A percentile compares a stretch with the other conserved stretches of the same genome.
phyloP scores from a whole-genome alignment of 2,797 vertebrate genomes.

The Odontamblyopus rebecca region DNA sequence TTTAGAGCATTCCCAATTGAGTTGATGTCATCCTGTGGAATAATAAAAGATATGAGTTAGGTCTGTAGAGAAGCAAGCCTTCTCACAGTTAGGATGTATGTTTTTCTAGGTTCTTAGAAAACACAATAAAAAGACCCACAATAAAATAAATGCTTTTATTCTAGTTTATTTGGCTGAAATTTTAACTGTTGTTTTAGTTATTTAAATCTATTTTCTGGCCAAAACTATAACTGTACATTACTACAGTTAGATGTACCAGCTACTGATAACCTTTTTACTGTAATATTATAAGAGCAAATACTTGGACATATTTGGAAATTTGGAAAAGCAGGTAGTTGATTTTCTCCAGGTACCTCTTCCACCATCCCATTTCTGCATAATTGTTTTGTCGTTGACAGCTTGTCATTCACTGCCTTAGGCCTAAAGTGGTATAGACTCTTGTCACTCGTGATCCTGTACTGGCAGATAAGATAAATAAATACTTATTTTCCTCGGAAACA shows the following conservation, averaged over 20 bases:
- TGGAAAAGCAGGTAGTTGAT: not conserved
- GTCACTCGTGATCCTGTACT: no score
- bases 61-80: no score
- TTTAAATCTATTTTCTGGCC: not conserved
- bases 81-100: no score
- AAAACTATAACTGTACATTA: not conserved
- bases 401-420: not conserved
- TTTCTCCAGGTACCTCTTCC: not conserved
- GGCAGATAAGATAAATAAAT: no score
- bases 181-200: no score
- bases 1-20: no score
- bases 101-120: no score
- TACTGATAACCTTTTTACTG: not conserved
- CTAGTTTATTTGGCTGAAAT: no score
- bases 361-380: not conserved
- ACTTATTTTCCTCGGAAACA: not conserved
- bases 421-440: conserved; percentile 11
- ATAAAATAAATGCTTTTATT: no score
- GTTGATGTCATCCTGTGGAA: no score
- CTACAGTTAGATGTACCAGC: not conserved
- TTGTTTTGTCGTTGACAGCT: not conserved
- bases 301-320: not conserved
- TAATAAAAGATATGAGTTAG: no score
- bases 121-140: no score
- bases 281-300: not conserved